A percentile compares a stretch with the other conserved stretches of the same genome.
Conservation (phyloP, 1,140 invertebrate genomes). For the Tetraneura akinire region DNA sequence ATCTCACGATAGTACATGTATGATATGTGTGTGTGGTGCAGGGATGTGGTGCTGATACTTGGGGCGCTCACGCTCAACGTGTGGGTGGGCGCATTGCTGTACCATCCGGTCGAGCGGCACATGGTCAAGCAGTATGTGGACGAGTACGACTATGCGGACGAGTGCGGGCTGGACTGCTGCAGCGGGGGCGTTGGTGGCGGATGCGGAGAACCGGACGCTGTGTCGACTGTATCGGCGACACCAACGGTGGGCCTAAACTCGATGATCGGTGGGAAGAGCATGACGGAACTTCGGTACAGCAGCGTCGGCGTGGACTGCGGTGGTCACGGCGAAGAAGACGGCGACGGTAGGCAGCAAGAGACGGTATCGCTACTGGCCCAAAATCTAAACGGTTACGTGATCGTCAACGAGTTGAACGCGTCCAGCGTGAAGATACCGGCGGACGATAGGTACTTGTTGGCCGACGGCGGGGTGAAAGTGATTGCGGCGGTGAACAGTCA, state of each 20-base stretch:
- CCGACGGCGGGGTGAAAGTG: constrained; percentile 20
- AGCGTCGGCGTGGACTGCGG: too few relatives aligned
- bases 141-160: not conserved
- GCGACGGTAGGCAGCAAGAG: not conserved
- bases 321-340: not conserved
- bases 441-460: constrained; percentile 51
- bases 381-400: constrained; percentile 37
- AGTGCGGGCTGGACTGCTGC: not conserved
- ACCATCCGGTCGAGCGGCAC: constrained; percentile 79
- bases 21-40: constrained; percentile 58
- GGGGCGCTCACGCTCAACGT: constrained; percentile 81
- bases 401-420: constrained; percentile 47
- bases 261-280: not conserved
- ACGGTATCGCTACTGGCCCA: constrained; percentile 35
- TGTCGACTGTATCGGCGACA: too few relatives aligned
- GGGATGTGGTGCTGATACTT: constrained; percentile 78
- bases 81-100: constrained; percentile 79
- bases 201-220: not conserved
- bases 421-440: constrained; percentile 42
- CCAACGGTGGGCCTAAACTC: not conserved
- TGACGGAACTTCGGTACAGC: constrained; percentile 5
- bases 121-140: constrained; percentile 66
- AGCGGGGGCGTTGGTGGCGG: not conserved
- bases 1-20: not conserved
- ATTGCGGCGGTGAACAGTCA: constrained; percentile 53